A percentile compares a stretch with the other conserved stretches of the same genome.
Conservation (phyloP, 2,113 vertebrate species). For the Cyanocitta stelleri region DNA sequence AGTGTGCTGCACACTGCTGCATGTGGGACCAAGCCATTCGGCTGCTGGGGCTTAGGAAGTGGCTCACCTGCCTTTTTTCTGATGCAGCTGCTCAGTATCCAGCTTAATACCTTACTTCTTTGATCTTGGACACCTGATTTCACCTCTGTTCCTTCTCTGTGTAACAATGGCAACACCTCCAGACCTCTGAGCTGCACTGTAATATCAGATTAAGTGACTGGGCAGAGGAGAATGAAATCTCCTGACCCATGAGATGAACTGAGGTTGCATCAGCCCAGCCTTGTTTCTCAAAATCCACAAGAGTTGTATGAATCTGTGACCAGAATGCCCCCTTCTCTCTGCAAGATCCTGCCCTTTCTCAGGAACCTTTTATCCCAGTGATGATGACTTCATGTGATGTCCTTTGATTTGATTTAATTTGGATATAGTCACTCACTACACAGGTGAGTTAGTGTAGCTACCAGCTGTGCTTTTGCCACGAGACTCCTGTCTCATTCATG, state of each 20-base stretch:
- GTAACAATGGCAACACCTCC: not conserved
- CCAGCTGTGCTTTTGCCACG: not conserved
- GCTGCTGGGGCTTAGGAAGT: not conserved
- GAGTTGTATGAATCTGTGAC: not conserved
- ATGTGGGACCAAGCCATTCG: not conserved
- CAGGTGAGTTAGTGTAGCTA: not conserved
- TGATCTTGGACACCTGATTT: not conserved
- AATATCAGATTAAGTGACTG: not conserved
- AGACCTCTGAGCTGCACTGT: not conserved
- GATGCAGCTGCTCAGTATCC: not conserved
- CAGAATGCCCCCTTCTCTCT: not conserved
- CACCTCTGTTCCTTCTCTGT: not conserved
- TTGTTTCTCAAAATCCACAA: not conserved
- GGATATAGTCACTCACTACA: not conserved
- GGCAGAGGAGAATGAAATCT: not conserved
- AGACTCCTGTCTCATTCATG: not conserved
- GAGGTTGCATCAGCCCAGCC: not conserved
- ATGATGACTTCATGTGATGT: not conserved
- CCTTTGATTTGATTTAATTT: not conserved
- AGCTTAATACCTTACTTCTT: not conserved
- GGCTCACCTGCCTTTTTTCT: not conserved
- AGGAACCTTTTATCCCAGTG: not conserved
- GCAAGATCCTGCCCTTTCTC: not conserved
- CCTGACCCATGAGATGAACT: not conserved
- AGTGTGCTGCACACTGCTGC: too few species aligned